Evolutionary conservation across 2,888 invertebrate species (phyloP), one percentile per base, ranked within the genome.

Genomic region (Falcaria lacertinaria): DNA sequence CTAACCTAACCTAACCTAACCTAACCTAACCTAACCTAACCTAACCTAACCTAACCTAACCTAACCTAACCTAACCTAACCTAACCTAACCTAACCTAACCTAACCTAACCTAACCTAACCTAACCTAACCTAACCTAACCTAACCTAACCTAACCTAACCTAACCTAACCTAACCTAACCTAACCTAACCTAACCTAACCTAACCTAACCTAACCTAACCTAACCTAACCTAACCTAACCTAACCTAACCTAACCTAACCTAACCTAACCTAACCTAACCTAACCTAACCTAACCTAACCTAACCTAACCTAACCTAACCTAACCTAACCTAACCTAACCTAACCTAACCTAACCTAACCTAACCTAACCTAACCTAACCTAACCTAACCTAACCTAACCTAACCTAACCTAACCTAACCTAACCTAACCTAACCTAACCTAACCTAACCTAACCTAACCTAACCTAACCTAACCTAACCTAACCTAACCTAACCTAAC

Each of bases 1-100:
- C 34, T 43, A 39, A 39, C 43, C 43, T 42, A 42, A 42, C 42
- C 43, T 39, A 38, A 43, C 43, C 43, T 39, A 39, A 43, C 43
- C 43, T 41, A 41, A 41, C 41, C 41, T 41, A 41, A 41, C 41
- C 41, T 41, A 41, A 41, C 41, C 41, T 41, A 41, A n/a, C n/a
- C n/a, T n/a, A n/a, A 41, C 41, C 41, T 41, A 35, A 35, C 39
- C 28, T 34, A 34, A 40, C 40, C 40, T 34, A 34, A 40, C 40
- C 40, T 40, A 40, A 40, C 40, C 40, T 34, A 2, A 40, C 40
- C 40, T 34, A 34, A 40, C 40, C 40, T 40, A 40, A 40, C 40
- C 39, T 39, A 39, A 39, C 40, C 40, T 34, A 34, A 40, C 40
- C 40, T 34, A 34, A 40, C 40, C 40, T 40, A 40, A 40, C 40